phyloP scores from a whole-genome alignment of 2,797 vertebrate species.

The Gambelia wislizenii region DNA sequence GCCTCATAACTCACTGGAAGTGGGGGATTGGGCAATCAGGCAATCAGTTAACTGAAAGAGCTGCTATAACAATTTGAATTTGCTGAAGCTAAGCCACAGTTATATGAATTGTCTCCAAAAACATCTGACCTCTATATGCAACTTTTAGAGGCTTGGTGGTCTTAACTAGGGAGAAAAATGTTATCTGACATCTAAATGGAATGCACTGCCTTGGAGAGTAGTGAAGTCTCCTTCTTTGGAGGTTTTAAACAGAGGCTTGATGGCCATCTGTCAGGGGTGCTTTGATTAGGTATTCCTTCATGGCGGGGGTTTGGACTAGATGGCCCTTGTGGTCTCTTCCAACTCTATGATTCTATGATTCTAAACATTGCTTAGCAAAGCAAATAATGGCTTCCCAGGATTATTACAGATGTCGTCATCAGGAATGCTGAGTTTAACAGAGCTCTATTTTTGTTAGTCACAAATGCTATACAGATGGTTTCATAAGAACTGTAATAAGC shows the following conservation, averaged over 20 bases:
- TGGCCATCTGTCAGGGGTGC: too few relatives aligned
- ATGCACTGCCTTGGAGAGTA: too few relatives aligned
- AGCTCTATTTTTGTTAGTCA: conserved; percentile 36
- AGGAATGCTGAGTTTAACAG: conserved; percentile 30
- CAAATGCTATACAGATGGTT: conserved; percentile 56
- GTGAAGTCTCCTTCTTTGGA: too few relatives aligned
- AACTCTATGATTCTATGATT: too few relatives aligned
- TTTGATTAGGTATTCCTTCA: too few relatives aligned
- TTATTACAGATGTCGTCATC: conserved; percentile 25
- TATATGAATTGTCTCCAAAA: not conserved
- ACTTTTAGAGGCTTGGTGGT: not conserved
- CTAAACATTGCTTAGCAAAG: too few relatives aligned
- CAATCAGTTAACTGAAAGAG: not conserved
- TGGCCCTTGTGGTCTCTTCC: too few relatives aligned
- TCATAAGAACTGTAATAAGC: conserved; percentile 54
- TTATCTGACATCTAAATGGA: not conserved
- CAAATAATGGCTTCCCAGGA: not conserved
- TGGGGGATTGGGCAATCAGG: too few relatives aligned
- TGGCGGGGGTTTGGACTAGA: too few relatives aligned
- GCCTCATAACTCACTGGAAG: not conserved
- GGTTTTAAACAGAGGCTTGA: too few relatives aligned
- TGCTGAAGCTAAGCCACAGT: not conserved
- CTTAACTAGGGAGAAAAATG: not conserved
- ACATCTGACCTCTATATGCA: not conserved
- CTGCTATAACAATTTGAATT: not conserved